Evolutionary conservation across 2,888 invertebrate species (phyloP).

Genomic region (Cotesia congregata): DNA sequence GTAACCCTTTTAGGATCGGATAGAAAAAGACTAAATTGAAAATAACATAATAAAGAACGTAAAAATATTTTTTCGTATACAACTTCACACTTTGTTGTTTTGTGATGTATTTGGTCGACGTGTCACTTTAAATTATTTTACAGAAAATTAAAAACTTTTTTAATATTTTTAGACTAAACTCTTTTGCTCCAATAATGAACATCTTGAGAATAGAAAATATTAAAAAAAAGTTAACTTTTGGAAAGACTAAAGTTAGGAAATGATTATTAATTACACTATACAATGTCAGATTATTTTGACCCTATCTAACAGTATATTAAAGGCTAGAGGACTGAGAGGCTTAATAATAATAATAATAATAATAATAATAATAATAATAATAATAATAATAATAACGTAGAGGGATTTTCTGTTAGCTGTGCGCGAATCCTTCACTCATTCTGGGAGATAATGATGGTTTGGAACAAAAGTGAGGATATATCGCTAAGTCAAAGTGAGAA

Average conservation of each 20-base stretch:
- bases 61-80: not conserved
- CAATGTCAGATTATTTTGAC: constrained; percentile 31
- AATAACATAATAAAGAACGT: constrained; percentile 27
- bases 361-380: too few species aligned
- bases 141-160: not conserved
- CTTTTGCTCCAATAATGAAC: too few species aligned
- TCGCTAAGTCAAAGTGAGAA: not conserved
- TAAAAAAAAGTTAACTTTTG: not conserved
- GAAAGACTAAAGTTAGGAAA: constrained; percentile 6
- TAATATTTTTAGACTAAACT: not conserved
- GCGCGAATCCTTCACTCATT: constrained; percentile 47
- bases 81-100: not conserved
- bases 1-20: constrained; percentile 45
- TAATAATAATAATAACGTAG: constrained; percentile 44
- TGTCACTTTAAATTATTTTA: not conserved
- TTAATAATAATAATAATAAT: constrained; percentile 12
- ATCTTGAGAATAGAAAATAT: not conserved
- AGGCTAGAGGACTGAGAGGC: constrained; percentile 46
- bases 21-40: constrained; percentile 19
- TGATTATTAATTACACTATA: constrained; percentile 17
- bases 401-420: constrained; percentile 43
- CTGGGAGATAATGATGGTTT: constrained; percentile 57
- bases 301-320: constrained; percentile 34
- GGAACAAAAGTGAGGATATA: constrained; percentile 35
- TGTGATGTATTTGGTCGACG: not conserved